phyloP scores from a whole-genome alignment of 2,797 vertebrate genomes.

The Harpagifer antarcticus region DNA sequence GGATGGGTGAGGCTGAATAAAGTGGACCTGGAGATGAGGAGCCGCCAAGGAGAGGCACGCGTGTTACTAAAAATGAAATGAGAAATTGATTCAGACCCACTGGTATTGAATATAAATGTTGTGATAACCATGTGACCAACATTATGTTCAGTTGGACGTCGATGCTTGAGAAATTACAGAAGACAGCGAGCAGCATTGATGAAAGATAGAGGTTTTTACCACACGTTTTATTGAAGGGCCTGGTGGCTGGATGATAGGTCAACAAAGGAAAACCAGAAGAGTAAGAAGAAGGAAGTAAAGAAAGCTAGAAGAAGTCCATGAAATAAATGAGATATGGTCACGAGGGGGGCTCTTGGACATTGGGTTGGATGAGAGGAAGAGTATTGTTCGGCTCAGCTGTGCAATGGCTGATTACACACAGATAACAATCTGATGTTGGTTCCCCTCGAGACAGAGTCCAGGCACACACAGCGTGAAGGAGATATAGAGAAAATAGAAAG shows the following conservation, averaged over 20 bases:
- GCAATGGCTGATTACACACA: slow-evolving; percentile 77
- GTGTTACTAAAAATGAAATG: slow-evolving; percentile 9
- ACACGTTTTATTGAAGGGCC: background rate
- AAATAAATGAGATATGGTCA: slow-evolving; percentile 55
- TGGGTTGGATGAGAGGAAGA: slow-evolving; percentile 43
- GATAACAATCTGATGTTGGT: slow-evolving; percentile 70
- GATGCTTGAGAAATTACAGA: slow-evolving; percentile 38
- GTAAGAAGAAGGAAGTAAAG: slow-evolving; percentile 10
- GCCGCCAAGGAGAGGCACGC: slow-evolving; percentile 6
- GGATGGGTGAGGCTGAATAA: slow-evolving; percentile 7
- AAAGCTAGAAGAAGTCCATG: slow-evolving; percentile 31
- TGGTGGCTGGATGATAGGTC: slow-evolving; percentile 7
- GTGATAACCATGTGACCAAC: slow-evolving; percentile 27
- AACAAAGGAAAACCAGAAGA: slow-evolving; percentile 10
- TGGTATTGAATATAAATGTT: slow-evolving; percentile 27
- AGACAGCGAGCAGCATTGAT: slow-evolving; percentile 36
- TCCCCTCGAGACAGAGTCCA: slow-evolving; percentile 54
- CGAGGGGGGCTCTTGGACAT: slow-evolving; percentile 19
- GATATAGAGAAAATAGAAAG: slow-evolving; percentile 26
- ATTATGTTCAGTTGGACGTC: slow-evolving; percentile 30
- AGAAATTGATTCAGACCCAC: slow-evolving; percentile 9
- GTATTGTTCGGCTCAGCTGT: slow-evolving; percentile 69
- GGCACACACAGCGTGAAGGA: slow-evolving; percentile 31
- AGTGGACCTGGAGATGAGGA: slow-evolving; percentile 7
- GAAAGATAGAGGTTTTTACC: slow-evolving; percentile 16